Evolutionary conservation across 2,797 vertebrate species (phyloP).

Genomic region (Odontamblyopus lacepedii): DNA sequence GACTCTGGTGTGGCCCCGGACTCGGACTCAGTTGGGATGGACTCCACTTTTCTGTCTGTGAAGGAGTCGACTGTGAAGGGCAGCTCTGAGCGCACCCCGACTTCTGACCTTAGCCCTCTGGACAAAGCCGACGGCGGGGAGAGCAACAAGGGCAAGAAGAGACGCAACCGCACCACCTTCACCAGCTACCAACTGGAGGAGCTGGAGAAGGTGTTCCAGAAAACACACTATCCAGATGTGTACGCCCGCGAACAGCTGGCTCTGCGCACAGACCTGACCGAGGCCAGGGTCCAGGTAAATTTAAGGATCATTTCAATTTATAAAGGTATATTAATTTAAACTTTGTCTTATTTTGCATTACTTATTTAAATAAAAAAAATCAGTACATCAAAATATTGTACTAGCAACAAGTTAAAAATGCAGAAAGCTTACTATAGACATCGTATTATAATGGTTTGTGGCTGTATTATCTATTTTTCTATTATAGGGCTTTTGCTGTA

Average conservation of each 20-base stretch:
- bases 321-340: no score
- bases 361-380: no score
- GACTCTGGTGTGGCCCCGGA: slow-evolving; percentile 86
- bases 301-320: neutral
- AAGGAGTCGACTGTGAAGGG: slow-evolving; percentile 89
- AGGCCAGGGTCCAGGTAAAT: slow-evolving; percentile 91
- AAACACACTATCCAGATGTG: slow-evolving; percentile 98
- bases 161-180: slow-evolving; percentile 97
- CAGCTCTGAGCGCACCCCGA: slow-evolving; percentile 82
- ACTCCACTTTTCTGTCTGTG: slow-evolving; percentile 89
- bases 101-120: slow-evolving; percentile 85
- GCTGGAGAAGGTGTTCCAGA: slow-evolving; percentile 98
- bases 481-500: no score
- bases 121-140: slow-evolving; percentile 89
- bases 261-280: slow-evolving; percentile 96
- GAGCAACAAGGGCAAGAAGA: slow-evolving; percentile 98
- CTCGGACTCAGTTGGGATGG: slow-evolving; percentile 90
- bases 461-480: no score
- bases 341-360: no score
- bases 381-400: neutral
- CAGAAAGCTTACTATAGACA: no score
- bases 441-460: no score
- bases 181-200: slow-evolving; percentile 98
- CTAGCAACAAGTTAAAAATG: neutral
- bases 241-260: slow-evolving; percentile 97